phyloP scores from a whole-genome alignment of 2,113 vertebrate genomes.

The Cebus imitator region DNA sequence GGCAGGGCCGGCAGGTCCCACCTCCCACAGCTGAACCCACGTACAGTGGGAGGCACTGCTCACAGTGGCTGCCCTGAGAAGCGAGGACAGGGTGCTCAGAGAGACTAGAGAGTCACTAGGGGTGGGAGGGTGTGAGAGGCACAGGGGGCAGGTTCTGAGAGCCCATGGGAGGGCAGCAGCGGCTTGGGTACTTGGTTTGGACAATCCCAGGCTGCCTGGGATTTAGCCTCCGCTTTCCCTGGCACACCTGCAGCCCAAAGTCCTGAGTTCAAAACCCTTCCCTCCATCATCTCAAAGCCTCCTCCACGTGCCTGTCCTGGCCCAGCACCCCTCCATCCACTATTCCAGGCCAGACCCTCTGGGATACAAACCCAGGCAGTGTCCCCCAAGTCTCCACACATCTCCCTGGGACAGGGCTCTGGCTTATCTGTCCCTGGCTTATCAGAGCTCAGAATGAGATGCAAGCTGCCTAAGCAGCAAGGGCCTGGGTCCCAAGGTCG shows the following conservation, averaged over 20 bases:
- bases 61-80: slow-evolving; percentile 90
- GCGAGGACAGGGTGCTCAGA: not conserved
- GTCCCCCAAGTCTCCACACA: not conserved
- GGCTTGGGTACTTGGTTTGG: not conserved
- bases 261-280: not conserved
- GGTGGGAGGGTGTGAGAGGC: accelerated
- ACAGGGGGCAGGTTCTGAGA: not conserved
- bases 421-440: not conserved
- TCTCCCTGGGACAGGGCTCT: not conserved
- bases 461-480: not conserved
- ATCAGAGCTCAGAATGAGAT: not conserved
- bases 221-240: not conserved
- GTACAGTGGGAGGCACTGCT: slow-evolving; percentile 93
- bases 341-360: not conserved
- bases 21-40: slow-evolving; percentile 92
- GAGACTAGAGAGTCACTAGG: accelerated
- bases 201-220: not conserved
- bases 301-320: not conserved
- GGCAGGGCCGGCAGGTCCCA: slow-evolving; percentile 90
- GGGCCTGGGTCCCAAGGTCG: not conserved
- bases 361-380: not conserved
- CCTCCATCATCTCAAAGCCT: not conserved
- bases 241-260: not conserved
- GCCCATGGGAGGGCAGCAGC: not conserved
- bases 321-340: not conserved